Evolutionary conservation across 1,140 invertebrate species (phyloP).

Genomic region (Teleogryllus occipitalis): DNA sequence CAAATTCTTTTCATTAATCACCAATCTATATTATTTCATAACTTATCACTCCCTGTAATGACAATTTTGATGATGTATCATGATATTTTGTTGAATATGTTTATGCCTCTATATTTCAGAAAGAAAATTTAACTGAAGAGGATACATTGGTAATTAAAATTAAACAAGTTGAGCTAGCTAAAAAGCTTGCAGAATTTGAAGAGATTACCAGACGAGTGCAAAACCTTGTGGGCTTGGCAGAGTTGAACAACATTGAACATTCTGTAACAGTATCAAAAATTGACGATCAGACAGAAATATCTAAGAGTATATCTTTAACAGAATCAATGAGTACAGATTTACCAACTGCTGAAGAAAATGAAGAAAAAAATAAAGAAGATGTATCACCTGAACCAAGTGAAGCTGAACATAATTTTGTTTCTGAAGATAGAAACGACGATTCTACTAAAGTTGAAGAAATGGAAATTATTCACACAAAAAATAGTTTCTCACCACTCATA

Average conservation of each 20-base stretch:
- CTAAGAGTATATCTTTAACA: not conserved
- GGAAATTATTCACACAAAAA: not conserved
- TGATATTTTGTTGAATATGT: not conserved
- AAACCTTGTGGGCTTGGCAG: constrained; percentile 31
- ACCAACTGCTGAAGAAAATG: not conserved
- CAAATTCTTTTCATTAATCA: too few species aligned
- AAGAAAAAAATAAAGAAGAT: not conserved
- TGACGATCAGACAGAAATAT: not conserved
- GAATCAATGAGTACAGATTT: not conserved
- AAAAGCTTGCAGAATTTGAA: constrained; percentile 35
- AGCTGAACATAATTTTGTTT: not conserved
- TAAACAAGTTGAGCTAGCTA: constrained; percentile 31
- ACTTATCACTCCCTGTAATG: too few species aligned
- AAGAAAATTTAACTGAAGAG: constrained; percentile 34
- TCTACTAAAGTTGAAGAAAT: not conserved
- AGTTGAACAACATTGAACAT: constrained; percentile 17
- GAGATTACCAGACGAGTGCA: constrained; percentile 33
- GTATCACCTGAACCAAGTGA: not conserved
- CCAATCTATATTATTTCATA: too few species aligned
- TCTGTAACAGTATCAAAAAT: not conserved
- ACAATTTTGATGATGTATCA: too few species aligned
- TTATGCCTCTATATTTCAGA: constrained; percentile 28
- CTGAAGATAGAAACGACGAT: not conserved
- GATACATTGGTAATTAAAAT: constrained; percentile 31
- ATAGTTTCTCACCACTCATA: not conserved